Evolutionary conservation across 2,888 invertebrate species (phyloP), one percentile per base, ranked within the genome.

Genomic region (Cephus spinipes): DNA sequence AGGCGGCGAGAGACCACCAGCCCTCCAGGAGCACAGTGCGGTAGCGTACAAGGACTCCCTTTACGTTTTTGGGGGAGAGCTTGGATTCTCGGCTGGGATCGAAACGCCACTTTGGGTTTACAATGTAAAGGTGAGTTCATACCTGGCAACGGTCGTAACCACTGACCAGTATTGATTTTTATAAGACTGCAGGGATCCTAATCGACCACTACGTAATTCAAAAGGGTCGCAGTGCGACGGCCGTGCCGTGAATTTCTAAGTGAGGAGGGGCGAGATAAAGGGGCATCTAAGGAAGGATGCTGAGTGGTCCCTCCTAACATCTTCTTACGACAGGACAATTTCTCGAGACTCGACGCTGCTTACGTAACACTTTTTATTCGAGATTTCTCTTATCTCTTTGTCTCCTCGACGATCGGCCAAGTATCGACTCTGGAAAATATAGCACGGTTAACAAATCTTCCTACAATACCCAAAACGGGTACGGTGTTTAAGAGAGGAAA

Each of bases 41-140:
- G 95, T 97, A n/a, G 94, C 95, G 55, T 95, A 96, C 92, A 95
- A 94, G 88, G 94, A 94, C 86, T 93, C 94, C 83, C 94, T 97
- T 81, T 96, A 96, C 91, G 95, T 97, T 83, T 97, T 97, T 92
- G 98, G 97, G 0, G 98, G 97, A 0, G 97, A 97, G 90, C 94
- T 97, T 23, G 95, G 96, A 78, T 95, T 96, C 90, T 95, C 95
- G 36, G 93, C 94, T 12, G 94, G 94, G 84, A 94, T 94, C 69
- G 97, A 97, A 90, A 96, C 96, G 0, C 97, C 97, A 36, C 93
- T 97, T 68, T 98, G 97, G 97, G 94, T 96, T 81, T 96, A 96
- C 88, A 95, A 96, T 85, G 94, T 96, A 71, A 94, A 94, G 94
- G 96, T 96, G 89, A 85, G 71, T 15, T 31, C 75, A 32, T 68